Base-by-base conservation (phyloP, 2,113 vertebrate genomes). In the Hassar affinis region DNA sequence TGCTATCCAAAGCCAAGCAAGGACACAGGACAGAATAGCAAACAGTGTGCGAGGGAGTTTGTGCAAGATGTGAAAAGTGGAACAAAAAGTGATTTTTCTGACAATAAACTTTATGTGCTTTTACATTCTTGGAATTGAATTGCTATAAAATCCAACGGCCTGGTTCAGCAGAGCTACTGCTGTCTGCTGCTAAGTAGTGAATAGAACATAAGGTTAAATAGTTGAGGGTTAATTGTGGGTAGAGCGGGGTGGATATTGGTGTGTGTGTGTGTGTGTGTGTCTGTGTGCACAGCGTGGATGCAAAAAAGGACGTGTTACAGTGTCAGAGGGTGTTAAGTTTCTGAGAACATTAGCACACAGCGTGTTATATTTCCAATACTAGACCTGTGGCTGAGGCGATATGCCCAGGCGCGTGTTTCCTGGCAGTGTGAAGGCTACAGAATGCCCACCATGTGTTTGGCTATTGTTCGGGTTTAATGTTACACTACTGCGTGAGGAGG, bases 391-490 rank as follows among this genome's bases (percentile, higher is more conserved):
- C 81, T 3, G 79, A 86, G 87, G 90, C 57, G 42, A 81, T 91
- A 89, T 81, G 42, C 81, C 75, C 88, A 90, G 87, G 87, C 88
- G 33, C 84, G 76, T 88, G 90, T 89, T 90, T 49, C 82, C 27
- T 3, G 92, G 91, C 90, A 91, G 92, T 89, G 90, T 92, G 92
- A 84, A 87, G 78, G 86, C 51, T 72, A 61, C 52, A 2, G 83
- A 84, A 81, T 90, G 86, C 88, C 91, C 92, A 91, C 94, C 57
- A 87, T 88, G 91, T 94, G 90, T 88, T 80, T 81, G 87, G 91
- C 93, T 94, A 95, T 94, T 95, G 93, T 95, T 93, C 89, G 89
- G 91, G 93, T 92, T 91, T 97, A 91, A 84, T 86, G 87, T 96
- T 96, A 94, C 93, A 87, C 91, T 93, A 90, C 89, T 92, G 93